A percentile compares a stretch with the other conserved stretches of the same genome.
Conservation (phyloP, 2,888 invertebrate species). For the Aethes cnicana region DNA sequence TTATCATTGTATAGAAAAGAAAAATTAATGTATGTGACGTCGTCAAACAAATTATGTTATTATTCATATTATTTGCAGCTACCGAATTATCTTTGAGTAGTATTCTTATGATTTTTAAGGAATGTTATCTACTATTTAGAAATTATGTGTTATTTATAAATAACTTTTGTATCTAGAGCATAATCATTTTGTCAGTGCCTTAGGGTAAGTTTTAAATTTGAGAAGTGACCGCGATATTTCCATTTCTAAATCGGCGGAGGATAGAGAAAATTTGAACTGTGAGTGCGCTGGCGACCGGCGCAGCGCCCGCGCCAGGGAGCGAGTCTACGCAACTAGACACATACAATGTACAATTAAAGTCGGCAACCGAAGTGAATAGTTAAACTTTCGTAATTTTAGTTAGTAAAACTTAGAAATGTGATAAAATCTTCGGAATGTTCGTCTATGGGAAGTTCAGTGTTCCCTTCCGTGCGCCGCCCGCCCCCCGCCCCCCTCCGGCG, state of each 20-base stretch:
- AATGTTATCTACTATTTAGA: conserved; percentile 75
- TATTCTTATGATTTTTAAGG: conserved; percentile 66
- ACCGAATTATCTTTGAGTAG: conserved; percentile 58
- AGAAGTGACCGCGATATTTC: conserved; percentile 60
- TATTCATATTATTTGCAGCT: conserved; percentile 44
- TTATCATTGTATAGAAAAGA: conserved; percentile 19
- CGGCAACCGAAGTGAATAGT: conserved; percentile 9
- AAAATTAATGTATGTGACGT: conserved; percentile 16
- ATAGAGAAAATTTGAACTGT: conserved; percentile 14
- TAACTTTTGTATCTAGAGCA: conserved; percentile 63
- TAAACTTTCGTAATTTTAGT: conserved; percentile 25
- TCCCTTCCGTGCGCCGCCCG: conserved; percentile 32
- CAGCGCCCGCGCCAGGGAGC: background rate
- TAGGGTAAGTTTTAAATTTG: conserved; percentile 69
- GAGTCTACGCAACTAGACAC: too few relatives aligned
- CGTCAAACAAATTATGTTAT: conserved; percentile 20
- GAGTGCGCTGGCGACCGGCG: background rate
- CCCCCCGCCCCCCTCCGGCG: too few relatives aligned
- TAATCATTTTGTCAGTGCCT: conserved; percentile 78
- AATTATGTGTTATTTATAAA: conserved; percentile 66
- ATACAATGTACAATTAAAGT: conserved; percentile 10
- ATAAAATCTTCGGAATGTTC: conserved; percentile 28
- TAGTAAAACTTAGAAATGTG: conserved; percentile 28
- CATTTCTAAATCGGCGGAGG: conserved; percentile 46
- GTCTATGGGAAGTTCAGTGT: conserved; percentile 17